Base-by-base conservation (phyloP, 1,140 invertebrate genomes). In the Andrena cerasifolii region DNA sequence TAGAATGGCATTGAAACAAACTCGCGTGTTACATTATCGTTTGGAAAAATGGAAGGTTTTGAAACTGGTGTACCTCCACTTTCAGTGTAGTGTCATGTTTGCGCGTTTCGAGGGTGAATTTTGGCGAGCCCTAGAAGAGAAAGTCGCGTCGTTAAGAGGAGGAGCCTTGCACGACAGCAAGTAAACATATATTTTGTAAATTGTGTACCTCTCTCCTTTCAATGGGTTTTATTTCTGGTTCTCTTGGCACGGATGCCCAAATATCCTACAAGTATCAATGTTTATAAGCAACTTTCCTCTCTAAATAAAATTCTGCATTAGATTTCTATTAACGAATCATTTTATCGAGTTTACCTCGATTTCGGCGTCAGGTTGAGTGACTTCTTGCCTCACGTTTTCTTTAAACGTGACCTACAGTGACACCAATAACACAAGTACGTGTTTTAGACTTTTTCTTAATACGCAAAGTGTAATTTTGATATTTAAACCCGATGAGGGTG, bases 321-420 rank as follows among this genome's bases (percentile, higher is more conserved):
- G 18, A n/a, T 62, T 24, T 18, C 21, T 36, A 14, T 51, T 26
- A 26, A 36, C 8, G 4, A 43, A 31, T 66, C 21, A 4, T 82
- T n/a, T n/a, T n/a, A n/a, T n/a, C n/a, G n/a, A n/a, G n/a, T n/a
- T 16, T 82, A 82, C 79, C 80, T 82, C 59, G 51, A 82, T 82
- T 10, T 78, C 40, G 2, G 71, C n/a, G 6, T 62, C 54, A 6
- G 43, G 53, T 28, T 75, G 14, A 0, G n/a, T 16, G 6, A 4
- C 8, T 14, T 16, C n/a, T 31, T 26, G 21, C 26, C 18, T 58
- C 33, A 47, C 18, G 16, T 18, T n/a, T 3, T 62, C 18, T 67
- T 49, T 33, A 7, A 28, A 24, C 21, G 24, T 24, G 49, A 65
- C 61, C 68, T 79, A 58, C 14, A 70, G 58, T 7, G 28, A 58